Evolutionary conservation across 1,140 invertebrate genomes (phyloP).

Genomic region (Apis dorsata): DNA sequence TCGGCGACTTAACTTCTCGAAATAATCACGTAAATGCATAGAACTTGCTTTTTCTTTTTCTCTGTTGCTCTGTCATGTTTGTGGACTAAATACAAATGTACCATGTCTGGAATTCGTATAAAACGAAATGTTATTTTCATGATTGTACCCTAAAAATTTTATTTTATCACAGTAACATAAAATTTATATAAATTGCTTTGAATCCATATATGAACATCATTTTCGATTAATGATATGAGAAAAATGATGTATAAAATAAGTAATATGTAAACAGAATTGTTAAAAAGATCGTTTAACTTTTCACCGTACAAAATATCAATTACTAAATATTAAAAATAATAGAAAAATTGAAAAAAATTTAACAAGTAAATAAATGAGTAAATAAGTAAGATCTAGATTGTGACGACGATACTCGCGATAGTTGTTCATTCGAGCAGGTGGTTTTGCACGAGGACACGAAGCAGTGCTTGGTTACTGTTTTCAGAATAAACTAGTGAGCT

Average conservation of each 20-base stretch:
- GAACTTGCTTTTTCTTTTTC: conserved; percentile 36
- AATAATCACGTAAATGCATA: conserved; percentile 69
- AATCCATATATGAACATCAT: background rate
- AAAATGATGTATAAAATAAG: too few relatives aligned
- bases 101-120: background rate
- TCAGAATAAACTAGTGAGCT: conserved; percentile 76
- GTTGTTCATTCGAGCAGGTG: conserved; percentile 57
- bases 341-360: conserved; percentile 28
- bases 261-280: too few relatives aligned
- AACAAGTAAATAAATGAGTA: conserved; percentile 42
- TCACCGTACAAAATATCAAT: background rate
- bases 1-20: conserved; percentile 67
- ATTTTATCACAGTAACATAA: background rate
- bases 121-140: background rate
- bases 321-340: background rate
- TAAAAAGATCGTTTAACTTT: background rate
- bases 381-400: conserved; percentile 59
- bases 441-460: conserved; percentile 59
- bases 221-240: background rate
- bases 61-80: background rate
- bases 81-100: background rate
- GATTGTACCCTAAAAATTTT: too few relatives aligned
- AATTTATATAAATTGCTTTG: background rate
- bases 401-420: conserved; percentile 25
- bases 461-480: conserved; percentile 68